Evolutionary conservation across 1,140 invertebrate species (phyloP), one percentile per base, ranked within the genome.

Genomic region (Eupristina koningsbergeri): DNA sequence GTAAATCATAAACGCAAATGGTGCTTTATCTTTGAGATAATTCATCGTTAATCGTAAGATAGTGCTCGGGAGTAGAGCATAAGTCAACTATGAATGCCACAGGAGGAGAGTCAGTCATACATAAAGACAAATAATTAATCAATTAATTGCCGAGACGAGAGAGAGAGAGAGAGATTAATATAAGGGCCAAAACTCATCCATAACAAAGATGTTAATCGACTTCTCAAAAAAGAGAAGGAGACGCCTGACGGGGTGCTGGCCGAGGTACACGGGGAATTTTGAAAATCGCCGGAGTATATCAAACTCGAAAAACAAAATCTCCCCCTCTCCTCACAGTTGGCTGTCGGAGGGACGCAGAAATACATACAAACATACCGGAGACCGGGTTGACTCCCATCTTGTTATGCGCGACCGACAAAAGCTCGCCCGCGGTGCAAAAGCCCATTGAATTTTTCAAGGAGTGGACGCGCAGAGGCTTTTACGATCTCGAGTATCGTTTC

Each of bases 361-460:
- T n/a, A n/a, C n/a, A n/a, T 31, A 50, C 29, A 63, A 19, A 7
- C 77, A 69, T 67, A 41, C 67, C 67, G 41, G n/a, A n/a, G n/a
- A n/a, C n/a, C 19, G 67, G 36, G 67, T n/a, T n/a, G n/a, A n/a
- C 36, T 41, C 36, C 39, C 45, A 64, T 64, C 64, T 69, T 67
- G 69, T 71, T 81, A 81, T 58, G 69, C 67, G 26, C 47, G n/a
- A 64, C 29, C 61, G 67, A 80, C 53, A 84, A 84, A 80, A 79
- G 82, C 77, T 80, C 82, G 53, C 82, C 82, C 67, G 82, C 82
- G 50, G 82, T 71, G 74, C 73, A 34, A 77, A 76, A 82, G 58
- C 29, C 69, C 71, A 75, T 75, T 75, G 58, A 41, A 63, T 39
- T 36, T 79, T 45, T 79, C 77, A 34, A 34, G 58, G 36, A 61